Percentiles rank a stretch among this genome's conserved stretches.
These are phyloP conservation scores for Masticophis lateralis DNA, from an alignment of 2,797 vertebrate species.

Conservation along the genomic window DNA sequence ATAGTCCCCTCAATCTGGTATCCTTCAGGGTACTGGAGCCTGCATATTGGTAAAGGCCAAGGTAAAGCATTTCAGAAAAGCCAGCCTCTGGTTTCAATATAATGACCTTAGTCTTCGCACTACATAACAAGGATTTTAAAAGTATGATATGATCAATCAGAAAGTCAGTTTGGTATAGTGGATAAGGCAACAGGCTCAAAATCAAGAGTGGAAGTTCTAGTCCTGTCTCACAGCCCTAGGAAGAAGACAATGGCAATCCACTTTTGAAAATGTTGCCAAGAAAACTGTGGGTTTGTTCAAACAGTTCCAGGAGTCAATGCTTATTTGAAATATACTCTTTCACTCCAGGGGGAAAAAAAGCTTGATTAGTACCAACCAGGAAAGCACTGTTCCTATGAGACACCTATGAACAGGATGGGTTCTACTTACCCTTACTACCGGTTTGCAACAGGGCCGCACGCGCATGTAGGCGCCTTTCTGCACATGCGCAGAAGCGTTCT, in stretches of 20 bases:
- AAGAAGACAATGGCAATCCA: neutral
- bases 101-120: neutral
- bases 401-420: neutral
- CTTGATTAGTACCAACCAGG: neutral
- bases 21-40: neutral
- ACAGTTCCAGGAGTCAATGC: neutral
- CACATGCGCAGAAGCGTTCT: too few relatives aligned
- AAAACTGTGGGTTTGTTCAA: neutral
- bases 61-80: neutral
- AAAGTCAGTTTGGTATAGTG: neutral
- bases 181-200: neutral
- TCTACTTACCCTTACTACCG: too few relatives aligned
- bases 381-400: neutral
- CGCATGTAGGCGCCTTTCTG: too few relatives aligned
- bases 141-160: neutral
- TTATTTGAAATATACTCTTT: neutral
- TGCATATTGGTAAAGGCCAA: neutral
- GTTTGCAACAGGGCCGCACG: too few relatives aligned
- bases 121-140: neutral
- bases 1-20: neutral
- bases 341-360: neutral
- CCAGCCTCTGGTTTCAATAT: neutral
- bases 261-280: neutral
- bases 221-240: neutral
- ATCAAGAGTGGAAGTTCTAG: neutral